A percentile compares a stretch with the other conserved stretches of the same genome.
These are phyloP conservation scores for Otolemur crassicaudatus DNA, from an alignment of 2,797 vertebrate genomes.

Conservation along the genomic window DNA sequence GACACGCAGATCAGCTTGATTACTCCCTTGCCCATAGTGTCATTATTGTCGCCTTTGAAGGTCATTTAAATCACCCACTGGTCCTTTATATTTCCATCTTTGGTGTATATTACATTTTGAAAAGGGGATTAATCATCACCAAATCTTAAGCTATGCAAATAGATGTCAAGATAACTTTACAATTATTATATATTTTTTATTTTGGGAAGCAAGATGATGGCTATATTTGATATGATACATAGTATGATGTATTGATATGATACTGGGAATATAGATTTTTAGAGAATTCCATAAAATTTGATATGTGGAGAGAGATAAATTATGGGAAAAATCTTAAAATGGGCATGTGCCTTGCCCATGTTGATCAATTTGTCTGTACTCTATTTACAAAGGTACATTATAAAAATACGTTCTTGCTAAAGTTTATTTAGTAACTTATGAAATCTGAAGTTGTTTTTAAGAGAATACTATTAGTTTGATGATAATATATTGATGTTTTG, in stretches of 20 bases:
- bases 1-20: not conserved
- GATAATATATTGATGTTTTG: not conserved
- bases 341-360: not conserved
- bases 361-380: not conserved
- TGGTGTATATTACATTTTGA: slow-evolving; percentile 7
- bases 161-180: not conserved
- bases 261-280: not conserved
- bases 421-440: not conserved
- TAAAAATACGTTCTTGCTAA: not conserved
- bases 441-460: not conserved
- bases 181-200: not conserved
- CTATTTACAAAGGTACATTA: not conserved
- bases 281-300: not conserved
- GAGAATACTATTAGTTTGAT: not conserved
- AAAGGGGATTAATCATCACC: not conserved
- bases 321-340: not conserved
- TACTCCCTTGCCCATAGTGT: not conserved
- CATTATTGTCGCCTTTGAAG: not conserved
- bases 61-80: not conserved
- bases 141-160: not conserved
- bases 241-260: not conserved
- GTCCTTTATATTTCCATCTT: slow-evolving; percentile 9
- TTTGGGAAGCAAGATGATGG: not conserved
- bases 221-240: not conserved
- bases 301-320: not conserved